Evolutionary conservation across 2,797 vertebrate genomes (phyloP).

Genomic region (Australoheros facetus): DNA sequence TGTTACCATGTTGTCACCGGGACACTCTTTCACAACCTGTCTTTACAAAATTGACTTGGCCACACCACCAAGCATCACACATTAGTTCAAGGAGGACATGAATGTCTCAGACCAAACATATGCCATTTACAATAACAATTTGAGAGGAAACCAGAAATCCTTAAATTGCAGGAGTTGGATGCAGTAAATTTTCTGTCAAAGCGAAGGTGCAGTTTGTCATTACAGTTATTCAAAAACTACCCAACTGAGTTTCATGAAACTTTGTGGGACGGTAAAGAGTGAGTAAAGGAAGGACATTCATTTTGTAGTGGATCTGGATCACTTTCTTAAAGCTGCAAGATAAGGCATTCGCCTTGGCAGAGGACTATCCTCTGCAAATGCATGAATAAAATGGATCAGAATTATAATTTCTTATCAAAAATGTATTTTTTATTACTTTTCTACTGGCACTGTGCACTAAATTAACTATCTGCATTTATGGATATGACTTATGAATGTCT

Average conservation of each 20-base stretch:
- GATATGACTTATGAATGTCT: conserved; percentile 14
- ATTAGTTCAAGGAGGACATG: neutral
- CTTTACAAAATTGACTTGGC: conserved; percentile 24
- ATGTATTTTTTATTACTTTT: neutral
- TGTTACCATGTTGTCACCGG: conserved; percentile 20
- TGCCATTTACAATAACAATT: neutral
- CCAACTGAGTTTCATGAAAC: neutral
- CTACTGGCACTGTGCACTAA: neutral
- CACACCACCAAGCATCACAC: conserved; percentile 15
- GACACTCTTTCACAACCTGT: conserved; percentile 13
- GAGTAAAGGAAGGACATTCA: neutral
- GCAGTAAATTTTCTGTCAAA: neutral
- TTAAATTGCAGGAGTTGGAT: neutral
- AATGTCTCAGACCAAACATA: neutral
- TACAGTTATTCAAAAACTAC: neutral
- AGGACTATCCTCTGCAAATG: neutral
- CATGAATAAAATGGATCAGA: neutral
- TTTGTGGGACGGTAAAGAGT: neutral
- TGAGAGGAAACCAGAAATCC: neutral
- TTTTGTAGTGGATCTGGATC: neutral
- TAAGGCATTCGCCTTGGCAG: neutral
- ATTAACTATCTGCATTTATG: neutral
- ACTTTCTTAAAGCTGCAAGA: neutral
- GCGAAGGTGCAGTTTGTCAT: neutral
- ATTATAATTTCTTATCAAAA: neutral